Percentiles rank a stretch among this genome's conserved stretches.
phyloP scores from a whole-genome alignment of 1,140 invertebrate genomes.

The Galleria mellonella region DNA sequence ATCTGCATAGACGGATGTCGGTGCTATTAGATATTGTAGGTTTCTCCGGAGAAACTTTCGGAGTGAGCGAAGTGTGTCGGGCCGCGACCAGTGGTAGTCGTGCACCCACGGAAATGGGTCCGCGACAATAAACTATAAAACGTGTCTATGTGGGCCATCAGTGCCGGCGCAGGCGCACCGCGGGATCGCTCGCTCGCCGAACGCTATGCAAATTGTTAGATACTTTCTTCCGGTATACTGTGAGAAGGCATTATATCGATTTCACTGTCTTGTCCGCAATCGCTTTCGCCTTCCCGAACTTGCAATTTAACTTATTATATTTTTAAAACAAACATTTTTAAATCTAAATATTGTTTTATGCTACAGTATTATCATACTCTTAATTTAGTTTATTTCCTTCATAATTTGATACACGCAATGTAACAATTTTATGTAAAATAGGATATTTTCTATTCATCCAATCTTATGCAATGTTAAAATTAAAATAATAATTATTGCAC shows the following conservation, averaged over 20 bases:
- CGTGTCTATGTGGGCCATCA: conserved; percentile 65
- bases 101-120: conserved; percentile 65
- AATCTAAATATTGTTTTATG: no score
- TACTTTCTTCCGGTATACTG: conserved; percentile 62
- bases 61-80: conserved; percentile 61
- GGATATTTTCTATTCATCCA: no score
- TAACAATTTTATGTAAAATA: no score
- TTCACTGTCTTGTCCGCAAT: conserved; percentile 34
- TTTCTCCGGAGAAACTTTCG: conserved; percentile 71
- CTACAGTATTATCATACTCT: no score
- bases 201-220: conserved; percentile 62
- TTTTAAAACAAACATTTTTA: no score
- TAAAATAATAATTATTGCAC: no score
- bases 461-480: no score
- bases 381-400: no score
- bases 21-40: conserved; percentile 66
- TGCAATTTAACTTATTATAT: no score
- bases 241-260: conserved; percentile 53
- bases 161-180: conserved; percentile 5
- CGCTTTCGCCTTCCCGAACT: conserved; percentile 19
- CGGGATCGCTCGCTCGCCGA: conserved; percentile 24
- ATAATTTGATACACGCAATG: no score
- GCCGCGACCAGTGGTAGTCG: conserved; percentile 40
- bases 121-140: conserved; percentile 59
- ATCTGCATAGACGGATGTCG: conserved; percentile 71